Conservation (phyloP, 2,797 vertebrate species). For the Threskiornis aethiopicus region DNA sequence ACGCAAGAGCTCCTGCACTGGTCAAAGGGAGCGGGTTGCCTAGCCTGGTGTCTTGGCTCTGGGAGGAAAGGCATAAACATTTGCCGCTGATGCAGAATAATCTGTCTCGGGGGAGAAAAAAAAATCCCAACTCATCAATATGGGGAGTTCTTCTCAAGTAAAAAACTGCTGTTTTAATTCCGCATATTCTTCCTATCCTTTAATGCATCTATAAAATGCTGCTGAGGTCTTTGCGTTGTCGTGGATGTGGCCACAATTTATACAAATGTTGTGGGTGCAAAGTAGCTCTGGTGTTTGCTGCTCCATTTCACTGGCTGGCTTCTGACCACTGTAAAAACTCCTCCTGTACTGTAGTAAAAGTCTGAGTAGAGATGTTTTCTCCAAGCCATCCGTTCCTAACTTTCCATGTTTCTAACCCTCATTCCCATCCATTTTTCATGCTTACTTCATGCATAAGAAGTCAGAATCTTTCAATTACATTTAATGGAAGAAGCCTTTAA, state of each 20-base stretch:
- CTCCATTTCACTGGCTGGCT: fast-evolving
- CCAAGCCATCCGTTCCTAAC: background rate
- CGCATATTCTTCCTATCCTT: background rate
- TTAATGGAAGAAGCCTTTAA: background rate
- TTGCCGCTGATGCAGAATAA: background rate
- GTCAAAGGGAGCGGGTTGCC: background rate
- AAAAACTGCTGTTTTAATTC: background rate
- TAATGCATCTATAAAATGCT: background rate
- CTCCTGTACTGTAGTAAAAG: too few species aligned
- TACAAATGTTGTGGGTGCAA: fast-evolving
- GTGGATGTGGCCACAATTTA: background rate
- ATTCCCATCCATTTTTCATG: background rate
- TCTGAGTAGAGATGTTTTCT: background rate
- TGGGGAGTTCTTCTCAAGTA: background rate
- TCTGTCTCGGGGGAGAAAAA: background rate
- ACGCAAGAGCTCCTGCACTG: background rate
- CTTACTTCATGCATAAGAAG: background rate
- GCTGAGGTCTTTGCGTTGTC: background rate
- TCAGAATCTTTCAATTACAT: background rate
- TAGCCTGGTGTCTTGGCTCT: background rate
- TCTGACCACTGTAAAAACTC: background rate
- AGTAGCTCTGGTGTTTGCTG: background rate
- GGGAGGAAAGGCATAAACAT: background rate
- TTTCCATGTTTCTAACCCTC: background rate
- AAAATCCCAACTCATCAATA: background rate